Evolutionary conservation across 2,113 vertebrate genomes (phyloP), one percentile per base, ranked within the genome.

Genomic region (Bostrychus sinensis): DNA sequence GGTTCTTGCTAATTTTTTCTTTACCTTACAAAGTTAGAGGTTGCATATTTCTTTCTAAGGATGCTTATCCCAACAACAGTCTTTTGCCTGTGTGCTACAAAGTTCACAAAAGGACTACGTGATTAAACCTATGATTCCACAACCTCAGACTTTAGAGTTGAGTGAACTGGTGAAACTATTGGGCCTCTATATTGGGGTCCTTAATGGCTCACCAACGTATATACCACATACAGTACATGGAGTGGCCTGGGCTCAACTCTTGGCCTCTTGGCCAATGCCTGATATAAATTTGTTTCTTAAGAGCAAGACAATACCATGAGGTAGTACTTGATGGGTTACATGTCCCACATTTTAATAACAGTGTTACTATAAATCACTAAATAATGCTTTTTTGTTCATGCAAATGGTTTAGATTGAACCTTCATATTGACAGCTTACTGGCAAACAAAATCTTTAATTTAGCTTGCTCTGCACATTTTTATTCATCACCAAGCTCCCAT

Each of bases 381-480:
- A 16, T n/a, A n/a, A n/a, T 43, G 17, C 8, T 19, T 43, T n/a
- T 43, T 50, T 4, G 46, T 26, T 16, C 46, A 50, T 48, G 10
- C 22, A 50, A 25, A 14, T 34, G 25, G 19, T 54, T 63, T 19
- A 42, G 30, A 13, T 37, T 53, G 38, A 42, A 8, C 59, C 46
- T 16, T 64, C 12, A 56, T 59, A 41, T 22, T n/a, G 43, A 38
- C 30, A 17, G 7, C 64, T 0, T 10, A 2, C 13, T 43, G 16
- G 12, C 39, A 55, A 58, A 55, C 13, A 11, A 36, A 28, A 0
- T 20, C 17, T 17, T 36, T 5, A 5, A 3, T 45, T 5, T 36
- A 16, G 50, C n/a, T 4, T 22, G 23, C n/a, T 20, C 13, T 26
- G 69, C 64, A 68, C 41, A 56, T 54, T 59, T 45, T 69, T 22